Evolutionary conservation across 2,113 vertebrate species (phyloP), one percentile per base, ranked within the genome.

Genomic region (Edolisoma coerulescens): DNA sequence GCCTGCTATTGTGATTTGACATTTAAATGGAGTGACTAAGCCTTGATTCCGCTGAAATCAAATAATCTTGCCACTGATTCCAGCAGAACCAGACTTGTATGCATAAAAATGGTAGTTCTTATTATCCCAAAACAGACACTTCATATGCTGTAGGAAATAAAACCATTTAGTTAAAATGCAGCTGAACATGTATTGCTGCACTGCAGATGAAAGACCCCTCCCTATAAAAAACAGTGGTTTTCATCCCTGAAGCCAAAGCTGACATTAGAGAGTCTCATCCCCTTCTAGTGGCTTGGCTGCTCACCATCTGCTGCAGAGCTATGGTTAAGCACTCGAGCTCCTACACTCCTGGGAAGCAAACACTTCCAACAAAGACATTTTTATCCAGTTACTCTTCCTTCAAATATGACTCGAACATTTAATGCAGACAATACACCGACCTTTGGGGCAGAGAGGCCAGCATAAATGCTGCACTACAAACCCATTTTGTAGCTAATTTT

Each of bases 301-400:
- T 88, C 60, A 42, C 70, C 82, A 89, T 83, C 57, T 89, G 59
- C 87, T 90, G 20, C 30, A 83, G 79, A 54, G 18, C 57, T 85
- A 50, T 52, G 85, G 78, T 50, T 87, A 83, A 94, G 59, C 65
- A 83, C 61, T 91, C 4, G 0, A 90, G 50, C 41, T 91, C 56
- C 81, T 80, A 27, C 84, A 87, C 74, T 93, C 87, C 54, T 83
- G 94, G 84, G 89, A 94, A 83, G 75, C 24, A 95, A 93, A 87
- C 42, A 54, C 54, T 79, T 90, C 63, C 75, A 96, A 53, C 1
- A 4, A 69, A 87, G 87, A 88, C 83, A 87, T 88, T 96, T 93
- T 93, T 80, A 90, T 90, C 82, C 64, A 71, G 59, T 95, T 95
- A 91, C 53, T 89, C 63, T 85, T 83, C 69, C 54, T 96, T 90